A percentile compares a stretch with the other conserved stretches of the same genome.
Conservation (phyloP, 1,140 invertebrate genomes). For the Daktulosphaira vitifoliae region DNA sequence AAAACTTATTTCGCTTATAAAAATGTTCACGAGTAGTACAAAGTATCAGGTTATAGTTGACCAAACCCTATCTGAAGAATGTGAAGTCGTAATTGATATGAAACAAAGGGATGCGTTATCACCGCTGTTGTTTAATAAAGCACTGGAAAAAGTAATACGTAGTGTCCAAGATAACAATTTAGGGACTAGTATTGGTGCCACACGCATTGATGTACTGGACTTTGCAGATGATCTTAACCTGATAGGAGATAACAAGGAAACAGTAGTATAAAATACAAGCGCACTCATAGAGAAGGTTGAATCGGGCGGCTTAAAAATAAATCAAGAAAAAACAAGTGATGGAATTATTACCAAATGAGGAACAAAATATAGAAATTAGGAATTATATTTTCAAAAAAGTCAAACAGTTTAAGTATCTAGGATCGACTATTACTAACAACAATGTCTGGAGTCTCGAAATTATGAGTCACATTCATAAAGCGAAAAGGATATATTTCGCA, state of each 20-base stretch:
- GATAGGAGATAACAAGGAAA: not conserved
- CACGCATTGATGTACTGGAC: no score
- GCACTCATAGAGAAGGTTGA: slow-evolving; percentile 9
- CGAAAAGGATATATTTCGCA: slow-evolving; percentile 5
- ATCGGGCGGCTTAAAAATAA: slow-evolving; percentile 20
- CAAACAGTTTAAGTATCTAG: slow-evolving; percentile 2
- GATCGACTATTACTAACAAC: slow-evolving; percentile 1
- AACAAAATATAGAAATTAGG: not conserved
- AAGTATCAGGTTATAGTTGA: slow-evolving; percentile 1
- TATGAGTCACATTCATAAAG: not conserved
- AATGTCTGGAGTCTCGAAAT: slow-evolving; percentile 7
- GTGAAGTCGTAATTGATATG: slow-evolving; percentile 13
- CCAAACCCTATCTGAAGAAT: slow-evolving; percentile 3
- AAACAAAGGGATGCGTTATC: slow-evolving; percentile 7
- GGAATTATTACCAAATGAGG: not conserved
- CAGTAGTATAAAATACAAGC: not conserved
- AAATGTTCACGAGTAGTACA: not conserved
- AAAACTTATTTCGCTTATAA: not conserved
- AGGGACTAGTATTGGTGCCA: no score
- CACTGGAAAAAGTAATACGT: slow-evolving; percentile 21
- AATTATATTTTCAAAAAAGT: slow-evolving; percentile 2
- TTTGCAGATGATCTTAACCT: not conserved
- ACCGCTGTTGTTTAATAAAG: slow-evolving; percentile 6
- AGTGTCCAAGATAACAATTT: not conserved
- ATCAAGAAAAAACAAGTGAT: slow-evolving; percentile 12